Base-by-base conservation (phyloP, 1,140 invertebrate genomes). In the Melipona quadrifasciata region DNA sequence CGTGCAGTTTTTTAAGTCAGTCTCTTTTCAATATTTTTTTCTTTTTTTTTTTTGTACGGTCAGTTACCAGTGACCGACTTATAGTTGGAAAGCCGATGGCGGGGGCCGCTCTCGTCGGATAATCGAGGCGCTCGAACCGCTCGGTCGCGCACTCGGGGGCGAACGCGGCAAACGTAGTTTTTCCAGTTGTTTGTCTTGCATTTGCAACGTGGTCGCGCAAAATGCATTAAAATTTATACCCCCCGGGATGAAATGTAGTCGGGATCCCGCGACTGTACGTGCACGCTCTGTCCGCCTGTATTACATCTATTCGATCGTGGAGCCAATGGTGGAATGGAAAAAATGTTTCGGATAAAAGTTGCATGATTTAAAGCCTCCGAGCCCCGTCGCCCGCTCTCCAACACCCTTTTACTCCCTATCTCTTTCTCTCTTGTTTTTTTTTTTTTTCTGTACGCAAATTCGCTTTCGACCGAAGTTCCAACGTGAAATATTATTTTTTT, bases 381-480 rank as follows among this genome's bases (percentile, higher is more conserved):
- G 12, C 67, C 39, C 57, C 51, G 6, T n/a, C 27, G 47, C 16
- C 73, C 27, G 12, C 21, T 27, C 53, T 74, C 53, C 51, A 16
- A 17, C 73, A 16, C 12, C 57, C 57, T 47, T 39, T 39, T 3
- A n/a, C 68, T 10, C 39, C 12, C 51, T 58, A 73, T 55, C 19
- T 51, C 8, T 19, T 51, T 61, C 5, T 24, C 12, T 34, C 70
- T 51, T 2, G 17, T 3, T 1, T 1, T 1, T 21, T 31, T 19
- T 10, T 16, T 27, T 24, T 19, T 51, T 31, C 53, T 58, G 5
- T 47, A 70, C 61, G 58, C 85, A 87, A 90, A 88, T 87, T 89
- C 85, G 87, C 89, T 89, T 88, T 89, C 78, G 84, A 88, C 55
- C 76, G 19, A 73, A 65, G 58, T 74, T 74, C 21, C 83, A 12